Percentiles rank a stretch among this genome's conserved stretches.
phyloP scores from a whole-genome alignment of 2,113 vertebrate species.

The Pogonocichla stellata region DNA sequence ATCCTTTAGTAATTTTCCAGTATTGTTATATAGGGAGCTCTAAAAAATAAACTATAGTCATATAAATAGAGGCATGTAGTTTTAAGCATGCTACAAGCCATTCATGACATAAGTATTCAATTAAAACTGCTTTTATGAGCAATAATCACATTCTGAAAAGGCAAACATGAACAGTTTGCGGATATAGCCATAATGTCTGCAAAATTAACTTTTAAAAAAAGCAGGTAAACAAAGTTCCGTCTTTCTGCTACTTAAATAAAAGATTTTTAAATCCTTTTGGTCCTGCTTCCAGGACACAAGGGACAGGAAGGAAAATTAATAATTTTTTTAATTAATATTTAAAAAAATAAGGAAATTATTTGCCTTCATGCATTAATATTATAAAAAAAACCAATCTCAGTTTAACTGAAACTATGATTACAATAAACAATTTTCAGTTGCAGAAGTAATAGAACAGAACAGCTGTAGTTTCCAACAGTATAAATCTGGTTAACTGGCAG shows the following conservation, averaged over 20 bases:
- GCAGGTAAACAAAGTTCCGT: conserved; percentile 28
- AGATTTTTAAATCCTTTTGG: conserved; percentile 37
- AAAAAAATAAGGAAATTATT: neutral
- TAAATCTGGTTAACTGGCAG: neutral
- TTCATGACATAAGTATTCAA: conserved; percentile 73
- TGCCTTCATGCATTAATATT: neutral
- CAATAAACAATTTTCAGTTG: neutral
- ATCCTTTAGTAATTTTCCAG: conserved; percentile 68
- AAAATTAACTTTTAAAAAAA: conserved; percentile 58
- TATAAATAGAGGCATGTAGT: conserved; percentile 65
- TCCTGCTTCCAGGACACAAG: conserved; percentile 34
- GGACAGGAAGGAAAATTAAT: conserved; percentile 34
- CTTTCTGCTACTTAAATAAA: conserved; percentile 49
- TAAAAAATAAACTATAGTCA: conserved; percentile 67
- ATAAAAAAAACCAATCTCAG: neutral
- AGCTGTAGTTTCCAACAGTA: neutral
- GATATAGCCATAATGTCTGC: conserved; percentile 54
- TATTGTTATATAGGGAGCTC: conserved; percentile 67
- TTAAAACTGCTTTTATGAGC: conserved; percentile 74
- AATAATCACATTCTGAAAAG: conserved; percentile 76
- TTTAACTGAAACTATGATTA: neutral
- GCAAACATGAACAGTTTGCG: conserved; percentile 15
- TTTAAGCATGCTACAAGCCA: conserved; percentile 59
- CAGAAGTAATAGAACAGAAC: neutral
- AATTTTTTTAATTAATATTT: neutral